Base-by-base conservation (phyloP, 2,888 invertebrate genomes). In the Rhagium mordax region DNA sequence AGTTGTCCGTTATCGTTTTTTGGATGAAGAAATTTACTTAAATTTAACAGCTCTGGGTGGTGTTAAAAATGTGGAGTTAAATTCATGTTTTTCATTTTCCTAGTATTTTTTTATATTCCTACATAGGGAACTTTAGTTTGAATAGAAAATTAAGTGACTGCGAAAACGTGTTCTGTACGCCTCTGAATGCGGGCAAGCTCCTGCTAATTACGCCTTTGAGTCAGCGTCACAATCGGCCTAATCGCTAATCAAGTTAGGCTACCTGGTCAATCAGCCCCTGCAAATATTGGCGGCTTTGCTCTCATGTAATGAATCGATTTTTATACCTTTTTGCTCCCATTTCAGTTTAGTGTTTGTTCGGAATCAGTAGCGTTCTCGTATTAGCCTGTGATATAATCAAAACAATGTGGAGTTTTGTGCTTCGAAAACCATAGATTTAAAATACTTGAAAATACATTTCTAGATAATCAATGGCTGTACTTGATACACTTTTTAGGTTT, bases 181-280 rank as follows among this genome's bases (percentile, higher is more conserved):
- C 64, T 15, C 53, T 68, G 67, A n/a, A 15, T 71, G 60, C 66
- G 64, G 48, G 48, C 49, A 21, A 47, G 70, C 70, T 73, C 16
- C 71, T 84, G 85, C 84, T 88, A 87, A 88, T 88, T 88, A 87
- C 85, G 85, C 86, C 87, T 87, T 88, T 87, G 88, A 87, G 85
- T 84, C 83, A 84, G 86, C 87, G 86, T 87, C 87, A 88, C 87
- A 88, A 88, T 87, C 87, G 85, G 86, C 85, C 87, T 87, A 88
- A 88, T 88, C 88, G 86, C 87, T 88, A 88, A 87, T 88, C 88
- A 88, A 87, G 86, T 88, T 88, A 87, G 86, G 84, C 87, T 86
- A 87, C 86, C 87, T 87, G 87, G 85, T 86, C 87, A 87, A 86
- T 86, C 86, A 86, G 81, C 77, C 81, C 82, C 78, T 74, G 83